Conservation (phyloP, 2,797 vertebrate genomes). For the Hippopotamyrus pictus region DNA sequence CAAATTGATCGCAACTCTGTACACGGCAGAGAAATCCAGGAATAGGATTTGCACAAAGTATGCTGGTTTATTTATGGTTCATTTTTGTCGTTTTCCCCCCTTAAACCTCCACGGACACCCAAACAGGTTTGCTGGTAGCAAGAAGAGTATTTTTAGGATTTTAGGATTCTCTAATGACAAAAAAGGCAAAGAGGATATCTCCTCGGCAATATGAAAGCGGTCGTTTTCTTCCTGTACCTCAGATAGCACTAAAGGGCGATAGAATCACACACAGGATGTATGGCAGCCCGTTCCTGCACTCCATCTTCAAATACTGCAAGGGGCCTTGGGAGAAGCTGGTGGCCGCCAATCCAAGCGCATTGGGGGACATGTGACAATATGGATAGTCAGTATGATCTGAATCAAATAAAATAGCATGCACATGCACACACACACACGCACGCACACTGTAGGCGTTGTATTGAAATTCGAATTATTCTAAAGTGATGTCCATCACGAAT, state of each 20-base stretch:
- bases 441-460: not conserved
- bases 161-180: not conserved
- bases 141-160: not conserved
- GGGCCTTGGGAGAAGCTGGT: not conserved
- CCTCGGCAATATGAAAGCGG: slow-evolving; percentile 20
- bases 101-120: not conserved
- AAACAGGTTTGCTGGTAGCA: not conserved
- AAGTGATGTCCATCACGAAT: not conserved
- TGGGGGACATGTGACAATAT: not conserved
- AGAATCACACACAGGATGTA: slow-evolving; percentile 31
- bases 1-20: not conserved
- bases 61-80: not conserved
- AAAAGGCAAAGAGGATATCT: slow-evolving; percentile 27
- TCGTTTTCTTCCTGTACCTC: slow-evolving; percentile 31
- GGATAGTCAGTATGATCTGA: not conserved
- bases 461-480: not conserved
- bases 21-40: not conserved
- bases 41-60: not conserved
- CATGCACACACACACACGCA: not conserved
- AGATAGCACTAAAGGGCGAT: slow-evolving; percentile 33
- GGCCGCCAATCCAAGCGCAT: not conserved
- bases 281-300: not conserved
- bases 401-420: not conserved
- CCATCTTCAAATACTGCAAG: not conserved
- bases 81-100: not conserved